These are phyloP conservation scores for Tetramorium parvispinum DNA, from an alignment of 1,140 invertebrate species.

Conservation along the genomic window DNA sequence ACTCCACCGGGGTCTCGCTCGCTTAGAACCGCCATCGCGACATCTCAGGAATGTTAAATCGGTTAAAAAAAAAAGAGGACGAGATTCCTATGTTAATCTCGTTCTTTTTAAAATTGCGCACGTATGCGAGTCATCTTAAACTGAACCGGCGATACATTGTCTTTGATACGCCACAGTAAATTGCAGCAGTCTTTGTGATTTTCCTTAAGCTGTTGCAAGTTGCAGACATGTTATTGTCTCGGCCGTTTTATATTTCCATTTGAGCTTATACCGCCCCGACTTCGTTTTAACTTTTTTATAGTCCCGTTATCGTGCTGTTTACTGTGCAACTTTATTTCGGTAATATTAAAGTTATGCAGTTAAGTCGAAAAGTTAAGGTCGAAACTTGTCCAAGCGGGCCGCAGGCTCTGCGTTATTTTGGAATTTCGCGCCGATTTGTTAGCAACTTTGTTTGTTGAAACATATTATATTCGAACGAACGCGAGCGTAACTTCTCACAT, in stretches of 20 bases:
- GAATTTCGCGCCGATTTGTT: constrained; percentile 55
- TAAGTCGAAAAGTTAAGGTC: constrained; percentile 35
- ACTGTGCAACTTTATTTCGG: constrained; percentile 32
- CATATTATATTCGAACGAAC: constrained; percentile 45
- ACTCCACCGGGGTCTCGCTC: background rate
- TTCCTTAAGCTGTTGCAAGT: background rate
- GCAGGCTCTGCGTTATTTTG: constrained; percentile 30
- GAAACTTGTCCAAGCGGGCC: constrained; percentile 23
- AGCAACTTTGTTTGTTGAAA: constrained; percentile 47
- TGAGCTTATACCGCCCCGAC: background rate
- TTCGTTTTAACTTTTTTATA: background rate
- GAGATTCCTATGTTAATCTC: background rate
- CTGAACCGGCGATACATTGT: background rate
- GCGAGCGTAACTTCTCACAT: constrained; percentile 27
- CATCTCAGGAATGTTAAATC: constrained; percentile 15
- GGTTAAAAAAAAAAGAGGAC: background rate
- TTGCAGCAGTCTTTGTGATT: background rate
- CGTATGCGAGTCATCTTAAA: background rate
- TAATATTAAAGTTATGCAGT: constrained; percentile 49
- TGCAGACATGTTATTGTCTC: background rate
- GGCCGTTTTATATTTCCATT: background rate
- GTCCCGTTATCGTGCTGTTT: background rate
- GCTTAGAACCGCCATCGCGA: background rate
- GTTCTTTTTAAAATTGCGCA: background rate
- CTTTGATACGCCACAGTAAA: background rate